Evolutionary conservation across 2,113 vertebrate species (phyloP), one percentile per base, ranked within the genome.

Genomic region (Origma solitaria): DNA sequence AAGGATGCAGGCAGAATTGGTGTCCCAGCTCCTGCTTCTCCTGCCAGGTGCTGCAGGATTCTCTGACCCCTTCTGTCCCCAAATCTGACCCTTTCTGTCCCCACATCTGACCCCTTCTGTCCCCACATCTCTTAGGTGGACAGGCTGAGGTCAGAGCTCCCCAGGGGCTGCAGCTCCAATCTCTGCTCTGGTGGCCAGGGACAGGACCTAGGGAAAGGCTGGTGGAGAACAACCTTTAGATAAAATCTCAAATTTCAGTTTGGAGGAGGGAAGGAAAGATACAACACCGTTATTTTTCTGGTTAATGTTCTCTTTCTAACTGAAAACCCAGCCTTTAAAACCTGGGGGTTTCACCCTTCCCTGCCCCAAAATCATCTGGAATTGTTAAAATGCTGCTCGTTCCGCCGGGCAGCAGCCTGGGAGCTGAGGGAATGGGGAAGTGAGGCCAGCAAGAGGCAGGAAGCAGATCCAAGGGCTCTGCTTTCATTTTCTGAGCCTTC

Each of bases 341-440:
- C 15, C 22, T 25, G 25, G 4, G 11, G 10, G 9, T 40, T 73
- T 50, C 24, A 24, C 13, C 9, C 18, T 81, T 15, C 33, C 25
- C 40, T 40, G 6, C 11, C 45, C n/a, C 16, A 5, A 25, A 50
- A 35, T 65, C 25, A 3, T 25, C 64, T 37, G 9, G 4, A 19
- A 1, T 1, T 5, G 18, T 73, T 53, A 2, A 40, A 77, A 12
- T 1, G 14, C 6, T 3, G 37, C 25, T 27, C 3, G 7, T 45
- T 21, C 42, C 0, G 2, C 70, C 11, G 57, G 13, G 75, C 77
- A 35, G 76, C 56, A 44, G n/a, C 58, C 47, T 30, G 84, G 21
- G 65, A 22, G 69, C 19, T 0, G 7, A 17, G 30, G 69, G n/a
- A 28, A n/a, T 8, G 0, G 49, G 90, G 92, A 94, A 76, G 73